These are phyloP conservation scores for Syrrhaptes paradoxus DNA, from an alignment of 2,113 vertebrate genomes.

Conservation along the genomic window DNA sequence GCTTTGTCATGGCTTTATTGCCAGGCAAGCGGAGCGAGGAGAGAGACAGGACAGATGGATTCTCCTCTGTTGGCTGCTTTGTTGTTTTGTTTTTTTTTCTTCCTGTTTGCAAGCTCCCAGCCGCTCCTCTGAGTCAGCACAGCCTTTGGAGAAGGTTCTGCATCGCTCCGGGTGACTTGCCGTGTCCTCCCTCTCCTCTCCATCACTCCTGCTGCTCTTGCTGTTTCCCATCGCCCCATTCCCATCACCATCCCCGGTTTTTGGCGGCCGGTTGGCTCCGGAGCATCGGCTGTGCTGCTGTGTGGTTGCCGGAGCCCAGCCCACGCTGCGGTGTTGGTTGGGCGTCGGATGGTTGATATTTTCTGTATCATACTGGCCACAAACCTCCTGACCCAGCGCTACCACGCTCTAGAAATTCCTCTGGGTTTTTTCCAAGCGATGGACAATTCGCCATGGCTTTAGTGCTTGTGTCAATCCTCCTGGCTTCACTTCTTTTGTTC, in stretches of 20 bases:
- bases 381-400: too few species aligned
- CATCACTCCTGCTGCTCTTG: not conserved
- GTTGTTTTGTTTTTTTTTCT: too few species aligned
- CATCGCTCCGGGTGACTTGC: fast-evolving
- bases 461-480: not conserved
- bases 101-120: not conserved
- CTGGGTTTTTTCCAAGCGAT: not conserved
- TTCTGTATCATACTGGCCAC: too few species aligned
- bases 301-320: too few species aligned
- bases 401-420: not conserved
- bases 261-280: not conserved
- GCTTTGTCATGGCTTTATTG: not conserved
- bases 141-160: not conserved
- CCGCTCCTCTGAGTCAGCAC: not conserved
- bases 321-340: too few species aligned
- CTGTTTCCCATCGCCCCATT: not conserved
- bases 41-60: not conserved
- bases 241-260: not conserved
- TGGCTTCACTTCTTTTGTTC: not conserved
- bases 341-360: not conserved
- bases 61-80: not conserved
- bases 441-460: not conserved
- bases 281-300: not conserved
- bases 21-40: fast-evolving
- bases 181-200: not conserved